These are phyloP conservation scores for Cephus rjabovi DNA, from an alignment of 2,888 invertebrate genomes.

Conservation along the genomic window DNA sequence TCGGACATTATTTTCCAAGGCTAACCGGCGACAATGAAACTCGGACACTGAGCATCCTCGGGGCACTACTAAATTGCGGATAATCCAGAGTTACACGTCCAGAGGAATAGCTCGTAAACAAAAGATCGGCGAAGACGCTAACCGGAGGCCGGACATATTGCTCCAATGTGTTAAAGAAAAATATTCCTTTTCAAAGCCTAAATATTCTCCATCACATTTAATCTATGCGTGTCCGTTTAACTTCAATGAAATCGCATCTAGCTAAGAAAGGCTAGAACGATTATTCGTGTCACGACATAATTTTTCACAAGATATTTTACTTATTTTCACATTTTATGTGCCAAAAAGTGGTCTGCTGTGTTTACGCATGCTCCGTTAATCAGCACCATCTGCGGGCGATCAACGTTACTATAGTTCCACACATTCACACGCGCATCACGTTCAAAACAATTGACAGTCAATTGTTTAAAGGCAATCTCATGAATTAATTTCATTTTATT, in stretches of 20 bases:
- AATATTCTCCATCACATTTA: background rate
- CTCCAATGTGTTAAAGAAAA: conserved; percentile 8
- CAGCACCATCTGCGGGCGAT: conserved; percentile 1
- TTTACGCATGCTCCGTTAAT: conserved; percentile 26
- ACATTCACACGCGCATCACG: background rate
- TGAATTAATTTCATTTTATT: background rate
- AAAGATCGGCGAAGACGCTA: conserved; percentile 48
- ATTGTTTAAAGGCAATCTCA: background rate
- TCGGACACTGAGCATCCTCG: conserved; percentile 6
- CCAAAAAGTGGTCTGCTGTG: conserved; percentile 28
- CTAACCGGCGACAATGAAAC: background rate
- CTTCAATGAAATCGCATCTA: background rate
- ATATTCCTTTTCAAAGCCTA: background rate
- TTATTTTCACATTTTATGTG: conserved; percentile 23
- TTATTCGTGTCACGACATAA: conserved; percentile 3
- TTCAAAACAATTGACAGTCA: background rate
- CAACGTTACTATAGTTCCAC: background rate
- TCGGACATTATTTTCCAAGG: conserved; percentile 47
- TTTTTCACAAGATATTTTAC: conserved; percentile 10
- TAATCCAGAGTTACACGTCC: background rate
- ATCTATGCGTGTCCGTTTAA: background rate
- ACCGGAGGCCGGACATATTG: conserved; percentile 54
- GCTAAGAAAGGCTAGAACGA: conserved; percentile 8
- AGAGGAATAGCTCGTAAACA: conserved; percentile 44
- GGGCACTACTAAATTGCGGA: background rate